A percentile compares a stretch with the other conserved stretches of the same genome.
These are phyloP conservation scores for Anthopleura xanthogrammica DNA, from an alignment of 92 coral and sea anemone species.

Conservation along the genomic window DNA sequence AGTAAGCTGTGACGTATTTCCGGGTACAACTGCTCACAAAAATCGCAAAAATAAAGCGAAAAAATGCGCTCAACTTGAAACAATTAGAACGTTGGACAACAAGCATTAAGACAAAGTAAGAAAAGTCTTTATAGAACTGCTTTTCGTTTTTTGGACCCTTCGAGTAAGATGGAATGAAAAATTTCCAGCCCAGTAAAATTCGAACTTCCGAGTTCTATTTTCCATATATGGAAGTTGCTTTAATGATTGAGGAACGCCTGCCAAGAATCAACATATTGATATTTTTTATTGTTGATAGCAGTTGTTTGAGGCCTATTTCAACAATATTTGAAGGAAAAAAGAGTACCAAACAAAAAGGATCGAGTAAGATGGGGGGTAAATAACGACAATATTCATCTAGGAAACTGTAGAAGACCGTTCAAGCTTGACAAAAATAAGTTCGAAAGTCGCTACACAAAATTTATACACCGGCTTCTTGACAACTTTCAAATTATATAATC, in stretches of 20 bases:
- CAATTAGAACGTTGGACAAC: background rate
- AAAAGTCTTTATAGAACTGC: no score
- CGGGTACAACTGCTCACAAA: no score
- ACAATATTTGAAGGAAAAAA: background rate
- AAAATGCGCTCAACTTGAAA: background rate
- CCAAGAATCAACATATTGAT: slow-evolving; percentile 3
- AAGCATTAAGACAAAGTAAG: no score
- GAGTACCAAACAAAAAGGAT: background rate
- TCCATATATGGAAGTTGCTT: slow-evolving; percentile 18
- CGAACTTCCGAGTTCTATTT: background rate
- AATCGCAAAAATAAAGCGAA: no score
- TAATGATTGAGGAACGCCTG: slow-evolving; percentile 22
- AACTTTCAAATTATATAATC: background rate
- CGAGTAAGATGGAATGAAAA: no score
- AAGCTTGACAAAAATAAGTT: background rate
- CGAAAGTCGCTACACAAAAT: background rate
- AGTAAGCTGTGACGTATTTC: no score
- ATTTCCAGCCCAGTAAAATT: no score
- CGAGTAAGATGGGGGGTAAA: background rate
- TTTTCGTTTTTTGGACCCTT: no score
- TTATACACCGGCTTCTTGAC: background rate
- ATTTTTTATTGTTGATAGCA: background rate
- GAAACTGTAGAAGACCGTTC: background rate
- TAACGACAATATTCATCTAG: background rate
- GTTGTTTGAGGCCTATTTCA: background rate